A percentile compares a stretch with the other conserved stretches of the same genome.
phyloP scores from a whole-genome alignment of 1,140 invertebrate genomes.

The Mamestra configurata region DNA sequence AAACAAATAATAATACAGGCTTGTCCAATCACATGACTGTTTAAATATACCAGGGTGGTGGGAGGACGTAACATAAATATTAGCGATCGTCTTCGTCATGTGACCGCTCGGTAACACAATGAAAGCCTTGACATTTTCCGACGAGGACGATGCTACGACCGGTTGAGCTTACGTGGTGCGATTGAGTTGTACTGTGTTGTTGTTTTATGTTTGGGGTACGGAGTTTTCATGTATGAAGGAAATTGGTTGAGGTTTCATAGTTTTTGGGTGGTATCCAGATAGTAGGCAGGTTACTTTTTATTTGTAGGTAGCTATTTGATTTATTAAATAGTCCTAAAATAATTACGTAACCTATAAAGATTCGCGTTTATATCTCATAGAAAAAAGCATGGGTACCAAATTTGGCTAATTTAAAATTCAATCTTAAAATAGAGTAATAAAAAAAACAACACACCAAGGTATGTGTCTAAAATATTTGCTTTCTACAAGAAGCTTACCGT shows the following conservation, averaged over 20 bases:
- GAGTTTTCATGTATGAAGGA: neutral
- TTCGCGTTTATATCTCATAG: too few species aligned
- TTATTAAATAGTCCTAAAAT: too few species aligned
- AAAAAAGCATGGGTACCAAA: too few species aligned
- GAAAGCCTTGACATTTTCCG: constrained; percentile 74
- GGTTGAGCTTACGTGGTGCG: constrained; percentile 53
- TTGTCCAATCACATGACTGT: constrained; percentile 38
- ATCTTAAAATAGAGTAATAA: too few species aligned
- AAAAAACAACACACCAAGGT: too few species aligned
- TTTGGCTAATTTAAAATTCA: too few species aligned
- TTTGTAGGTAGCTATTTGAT: too few species aligned
- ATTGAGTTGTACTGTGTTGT: constrained; percentile 35
- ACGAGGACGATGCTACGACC: constrained; percentile 57
- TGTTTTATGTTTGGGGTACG: neutral
- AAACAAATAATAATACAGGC: constrained; percentile 16
- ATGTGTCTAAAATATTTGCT: too few species aligned
- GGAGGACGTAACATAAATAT: constrained; percentile 60
- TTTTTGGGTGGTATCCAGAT: too few species aligned
- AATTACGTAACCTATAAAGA: too few species aligned
- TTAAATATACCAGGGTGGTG: constrained; percentile 38
- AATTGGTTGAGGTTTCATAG: neutral
- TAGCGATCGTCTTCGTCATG: constrained; percentile 69
- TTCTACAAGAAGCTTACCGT: too few species aligned
- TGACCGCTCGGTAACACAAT: constrained; percentile 66
- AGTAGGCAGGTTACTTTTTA: too few species aligned